Evolutionary conservation across 2,797 vertebrate species (phyloP).

Genomic region (Macroramphosus scolopax): DNA sequence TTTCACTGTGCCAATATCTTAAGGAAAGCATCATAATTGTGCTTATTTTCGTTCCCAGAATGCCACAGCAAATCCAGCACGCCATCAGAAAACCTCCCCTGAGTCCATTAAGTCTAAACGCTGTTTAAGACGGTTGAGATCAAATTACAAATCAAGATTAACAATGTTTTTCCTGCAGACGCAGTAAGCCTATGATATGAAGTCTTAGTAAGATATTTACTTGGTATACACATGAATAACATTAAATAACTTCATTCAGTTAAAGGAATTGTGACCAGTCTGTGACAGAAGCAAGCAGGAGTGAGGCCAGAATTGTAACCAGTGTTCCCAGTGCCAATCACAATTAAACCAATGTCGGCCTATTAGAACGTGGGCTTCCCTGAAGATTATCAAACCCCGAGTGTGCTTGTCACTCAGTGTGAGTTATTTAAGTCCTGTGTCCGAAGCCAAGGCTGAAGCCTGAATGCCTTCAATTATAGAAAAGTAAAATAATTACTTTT

Average conservation of each 20-base stretch:
- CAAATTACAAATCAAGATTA: conserved; percentile 33
- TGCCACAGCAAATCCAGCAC: conserved; percentile 48
- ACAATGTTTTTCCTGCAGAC: conserved; percentile 1
- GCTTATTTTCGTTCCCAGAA: conserved; percentile 64
- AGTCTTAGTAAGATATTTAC: no score
- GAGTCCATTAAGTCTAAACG: conserved; percentile 25
- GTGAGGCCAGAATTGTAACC: no score
- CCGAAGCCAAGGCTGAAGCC: no score
- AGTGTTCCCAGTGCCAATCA: conserved; percentile 28
- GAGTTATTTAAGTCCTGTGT: no score
- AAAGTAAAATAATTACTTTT: conserved; percentile 2
- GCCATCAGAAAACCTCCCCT: conserved; percentile 32
- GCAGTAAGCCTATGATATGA: no score
- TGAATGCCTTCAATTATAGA: not conserved
- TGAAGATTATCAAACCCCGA: no score
- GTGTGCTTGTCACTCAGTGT: no score
- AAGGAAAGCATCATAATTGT: conserved; percentile 57
- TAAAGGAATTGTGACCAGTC: no score
- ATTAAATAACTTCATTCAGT: no score
- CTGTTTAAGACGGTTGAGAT: conserved; percentile 36
- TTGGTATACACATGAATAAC: not conserved
- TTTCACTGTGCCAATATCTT: conserved; percentile 49
- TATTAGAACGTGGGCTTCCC: conserved; percentile 14
- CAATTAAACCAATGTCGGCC: conserved; percentile 30
- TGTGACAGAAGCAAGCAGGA: no score